Conservation (phyloP, 2,113 vertebrate species). For the Tragelaphus strepsiceros region DNA sequence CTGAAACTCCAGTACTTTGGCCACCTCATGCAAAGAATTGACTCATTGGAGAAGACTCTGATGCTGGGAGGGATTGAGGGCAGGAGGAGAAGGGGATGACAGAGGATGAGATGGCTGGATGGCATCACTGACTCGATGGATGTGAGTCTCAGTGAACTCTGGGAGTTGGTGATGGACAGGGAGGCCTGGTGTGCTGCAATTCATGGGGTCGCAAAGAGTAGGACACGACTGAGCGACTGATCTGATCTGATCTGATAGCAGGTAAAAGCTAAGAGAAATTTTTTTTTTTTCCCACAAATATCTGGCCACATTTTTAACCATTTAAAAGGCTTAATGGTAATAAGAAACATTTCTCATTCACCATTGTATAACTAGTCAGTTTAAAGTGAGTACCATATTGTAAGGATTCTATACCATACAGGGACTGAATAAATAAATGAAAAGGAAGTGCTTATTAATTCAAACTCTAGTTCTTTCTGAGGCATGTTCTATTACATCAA, state of each 20-base stretch:
- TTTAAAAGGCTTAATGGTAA: neutral
- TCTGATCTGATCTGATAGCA: neutral
- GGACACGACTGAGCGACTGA: too few species aligned
- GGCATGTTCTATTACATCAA: neutral
- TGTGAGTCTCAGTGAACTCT: too few species aligned
- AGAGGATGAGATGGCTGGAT: too few species aligned
- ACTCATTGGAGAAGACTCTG: too few species aligned
- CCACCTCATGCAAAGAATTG: too few species aligned
- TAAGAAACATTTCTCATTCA: neutral
- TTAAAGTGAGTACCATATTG: neutral
- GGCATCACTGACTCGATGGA: too few species aligned
- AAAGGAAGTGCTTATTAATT: neutral
- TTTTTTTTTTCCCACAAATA: neutral
- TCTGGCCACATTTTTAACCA: neutral
- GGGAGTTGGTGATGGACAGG: too few species aligned
- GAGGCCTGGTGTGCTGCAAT: too few species aligned
- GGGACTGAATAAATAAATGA: neutral
- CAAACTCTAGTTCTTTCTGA: neutral
- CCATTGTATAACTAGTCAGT: neutral
- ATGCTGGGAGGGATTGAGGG: too few species aligned
- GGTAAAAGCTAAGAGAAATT: neutral
- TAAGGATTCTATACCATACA: neutral
- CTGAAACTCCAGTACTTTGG: too few species aligned
- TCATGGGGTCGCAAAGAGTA: too few species aligned
- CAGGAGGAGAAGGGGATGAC: too few species aligned